Evolutionary conservation across 2,113 vertebrate genomes (phyloP).

Genomic region (Rhinogobius similis): DNA sequence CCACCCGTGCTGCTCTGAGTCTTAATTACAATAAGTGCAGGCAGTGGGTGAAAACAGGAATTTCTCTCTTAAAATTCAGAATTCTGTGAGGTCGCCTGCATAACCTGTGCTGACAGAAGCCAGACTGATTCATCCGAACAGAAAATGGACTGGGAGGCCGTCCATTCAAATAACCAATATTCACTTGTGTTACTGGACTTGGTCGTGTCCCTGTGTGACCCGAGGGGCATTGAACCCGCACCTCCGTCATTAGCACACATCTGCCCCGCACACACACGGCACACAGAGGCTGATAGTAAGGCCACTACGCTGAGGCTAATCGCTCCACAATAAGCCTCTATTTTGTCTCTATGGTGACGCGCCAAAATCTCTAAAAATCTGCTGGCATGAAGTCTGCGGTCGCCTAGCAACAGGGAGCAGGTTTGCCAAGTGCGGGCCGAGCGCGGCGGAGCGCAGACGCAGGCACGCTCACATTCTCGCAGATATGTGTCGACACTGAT

Average conservation of each 20-base stretch:
- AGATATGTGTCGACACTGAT: slow-evolving; percentile 8
- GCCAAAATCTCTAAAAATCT: slow-evolving; percentile 45
- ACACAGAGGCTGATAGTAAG: slow-evolving; percentile 28
- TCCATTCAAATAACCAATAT: no score
- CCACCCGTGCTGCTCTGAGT: no score
- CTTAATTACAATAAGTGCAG: no score
- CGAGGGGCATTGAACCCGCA: no score
- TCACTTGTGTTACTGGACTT: neutral
- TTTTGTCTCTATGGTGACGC: slow-evolving; percentile 19
- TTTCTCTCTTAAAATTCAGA: no score
- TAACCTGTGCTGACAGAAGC: no score
- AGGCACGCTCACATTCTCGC: neutral
- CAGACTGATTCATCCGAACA: no score
- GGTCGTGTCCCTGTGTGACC: neutral
- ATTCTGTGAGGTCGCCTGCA: no score
- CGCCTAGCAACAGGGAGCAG: slow-evolving; percentile 61
- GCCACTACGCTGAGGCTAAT: slow-evolving; percentile 18
- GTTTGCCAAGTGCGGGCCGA: slow-evolving; percentile 37
- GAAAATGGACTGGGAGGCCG: no score
- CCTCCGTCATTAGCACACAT: no score
- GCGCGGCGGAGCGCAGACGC: slow-evolving; percentile 25
- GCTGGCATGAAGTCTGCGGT: slow-evolving; percentile 39
- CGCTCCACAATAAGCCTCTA: slow-evolving; percentile 24
- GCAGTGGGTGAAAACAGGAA: no score
- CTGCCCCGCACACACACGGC: neutral